Base-by-base conservation (phyloP, 2,113 vertebrate species). In the Trochalopteron elliotii region DNA sequence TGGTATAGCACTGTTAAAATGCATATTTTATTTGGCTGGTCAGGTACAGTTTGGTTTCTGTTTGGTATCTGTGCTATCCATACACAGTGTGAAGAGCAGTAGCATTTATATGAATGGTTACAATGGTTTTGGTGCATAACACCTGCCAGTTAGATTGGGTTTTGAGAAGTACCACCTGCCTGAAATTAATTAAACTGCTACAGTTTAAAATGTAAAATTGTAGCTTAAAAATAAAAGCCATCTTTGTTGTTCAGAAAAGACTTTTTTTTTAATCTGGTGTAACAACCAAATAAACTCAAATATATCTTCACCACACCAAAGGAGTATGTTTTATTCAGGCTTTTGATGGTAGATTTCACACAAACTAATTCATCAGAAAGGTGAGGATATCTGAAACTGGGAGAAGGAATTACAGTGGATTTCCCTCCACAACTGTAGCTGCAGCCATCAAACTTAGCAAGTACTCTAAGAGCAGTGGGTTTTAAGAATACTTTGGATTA, bases 191-290 rank as follows among this genome's bases (percentile, higher is more conserved):
- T 42, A 42, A 42, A 42, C 15, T 42, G 42, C 42, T 16, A 42
- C 42, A 11, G 45, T 79, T 79, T 53, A 19, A 79, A 45, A 33
- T 44, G 39, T 64, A 37, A 45, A 79, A 47, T 23, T 55, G 12
- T 14, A 42, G 7, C 17, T 31, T 64, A 25, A 63, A 42, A 6
- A 4, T 50, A 45, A 33, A 39, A 24, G 3, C 28, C 0, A 0
- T 37, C 30, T 68, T 68, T 19, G 8, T 4, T 40, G 7, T 40
- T 61, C 45, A 52, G 40, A 57, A 45, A 56, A 61, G 1, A 12
- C 15, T 44, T 12, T 23, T 78, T 74, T 60, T 33, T 16, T 7
- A 30, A 37, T 70, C 20, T 55, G 17, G 13, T 75, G 16, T 57
- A 83, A 27, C 13, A n/a, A 15, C 10, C 6, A 12, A 85, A 20